These are phyloP conservation scores for Calypte anna DNA, from an alignment of 2,113 vertebrate species.

Conservation along the genomic window DNA sequence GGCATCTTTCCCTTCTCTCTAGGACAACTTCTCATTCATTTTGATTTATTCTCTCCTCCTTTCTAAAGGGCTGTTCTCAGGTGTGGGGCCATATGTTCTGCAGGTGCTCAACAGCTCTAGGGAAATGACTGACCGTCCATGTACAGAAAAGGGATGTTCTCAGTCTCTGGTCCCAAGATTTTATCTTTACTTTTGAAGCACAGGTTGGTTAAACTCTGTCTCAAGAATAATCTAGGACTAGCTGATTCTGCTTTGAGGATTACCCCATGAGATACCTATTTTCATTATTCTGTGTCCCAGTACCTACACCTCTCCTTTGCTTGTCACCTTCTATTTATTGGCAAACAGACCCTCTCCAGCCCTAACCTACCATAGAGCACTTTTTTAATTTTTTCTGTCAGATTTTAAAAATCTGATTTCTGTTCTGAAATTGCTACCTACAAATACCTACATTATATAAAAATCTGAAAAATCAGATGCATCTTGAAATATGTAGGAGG, in stretches of 20 bases:
- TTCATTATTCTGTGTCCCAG: background rate
- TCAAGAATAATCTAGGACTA: background rate
- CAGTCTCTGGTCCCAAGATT: background rate
- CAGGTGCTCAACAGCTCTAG: background rate
- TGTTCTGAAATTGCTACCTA: background rate
- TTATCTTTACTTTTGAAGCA: background rate
- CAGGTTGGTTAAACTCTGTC: background rate
- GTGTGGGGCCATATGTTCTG: background rate
- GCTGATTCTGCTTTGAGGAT: background rate
- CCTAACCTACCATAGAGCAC: background rate
- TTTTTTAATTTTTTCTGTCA: background rate
- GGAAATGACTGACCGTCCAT: background rate
- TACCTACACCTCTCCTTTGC: background rate
- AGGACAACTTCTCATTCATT: background rate
- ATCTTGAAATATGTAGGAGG: background rate
- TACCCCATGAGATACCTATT: background rate
- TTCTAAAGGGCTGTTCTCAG: background rate
- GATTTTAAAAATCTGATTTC: background rate
- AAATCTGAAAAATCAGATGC: background rate
- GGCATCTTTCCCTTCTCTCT: background rate
- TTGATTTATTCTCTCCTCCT: background rate
- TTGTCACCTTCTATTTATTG: background rate
- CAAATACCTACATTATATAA: background rate
- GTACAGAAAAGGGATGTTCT: background rate
- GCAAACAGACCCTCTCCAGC: background rate